Evolutionary conservation across 1,140 invertebrate genomes (phyloP).

Genomic region (Laupala kohalensis): DNA sequence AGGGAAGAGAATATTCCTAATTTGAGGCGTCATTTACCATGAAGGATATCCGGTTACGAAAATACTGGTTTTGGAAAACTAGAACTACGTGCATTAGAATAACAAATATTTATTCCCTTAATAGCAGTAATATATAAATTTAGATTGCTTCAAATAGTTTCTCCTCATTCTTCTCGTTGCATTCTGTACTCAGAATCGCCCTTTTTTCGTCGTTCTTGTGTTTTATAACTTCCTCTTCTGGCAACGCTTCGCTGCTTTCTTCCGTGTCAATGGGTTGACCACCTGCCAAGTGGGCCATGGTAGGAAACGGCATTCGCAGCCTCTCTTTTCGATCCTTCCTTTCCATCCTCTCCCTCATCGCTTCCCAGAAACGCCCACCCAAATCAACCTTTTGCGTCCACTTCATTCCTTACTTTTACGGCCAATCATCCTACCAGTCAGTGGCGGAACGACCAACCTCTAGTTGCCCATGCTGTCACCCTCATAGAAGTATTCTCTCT

Average conservation of each 20-base stretch:
- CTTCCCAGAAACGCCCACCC: no score
- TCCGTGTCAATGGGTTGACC: background rate
- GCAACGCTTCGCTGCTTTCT: background rate
- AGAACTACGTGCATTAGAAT: background rate
- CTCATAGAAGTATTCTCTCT: no score
- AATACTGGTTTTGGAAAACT: background rate
- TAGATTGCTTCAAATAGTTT: background rate
- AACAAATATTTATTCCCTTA: background rate
- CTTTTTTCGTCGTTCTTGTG: background rate
- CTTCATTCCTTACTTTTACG: no score
- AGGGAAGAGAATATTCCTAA: background rate
- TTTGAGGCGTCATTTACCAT: background rate
- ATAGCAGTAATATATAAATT: background rate
- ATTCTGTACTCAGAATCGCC: background rate
- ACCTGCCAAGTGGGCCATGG: background rate
- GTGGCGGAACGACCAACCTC: no score
- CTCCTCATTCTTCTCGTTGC: background rate
- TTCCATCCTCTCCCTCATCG: no score
- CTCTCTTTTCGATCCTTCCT: no score
- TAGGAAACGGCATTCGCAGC: no score
- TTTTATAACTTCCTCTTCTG: background rate
- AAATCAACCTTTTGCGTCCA: no score
- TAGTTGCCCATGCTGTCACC: no score
- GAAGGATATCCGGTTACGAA: background rate
- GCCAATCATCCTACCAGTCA: no score